These are phyloP conservation scores for Gallinago undulata DNA, from an alignment of 2,113 vertebrate species.

Conservation along the genomic window DNA sequence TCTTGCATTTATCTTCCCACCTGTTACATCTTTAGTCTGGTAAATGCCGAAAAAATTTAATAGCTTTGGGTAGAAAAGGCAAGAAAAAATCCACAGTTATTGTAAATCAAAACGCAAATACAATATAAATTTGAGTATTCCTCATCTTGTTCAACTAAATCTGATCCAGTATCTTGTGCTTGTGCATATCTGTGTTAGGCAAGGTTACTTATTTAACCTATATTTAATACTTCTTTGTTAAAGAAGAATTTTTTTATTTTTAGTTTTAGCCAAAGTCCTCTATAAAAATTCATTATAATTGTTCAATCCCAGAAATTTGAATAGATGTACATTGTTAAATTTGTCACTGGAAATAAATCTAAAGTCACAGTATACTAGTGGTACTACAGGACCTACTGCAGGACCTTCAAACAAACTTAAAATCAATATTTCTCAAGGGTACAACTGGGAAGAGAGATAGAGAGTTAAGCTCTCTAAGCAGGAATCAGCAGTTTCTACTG, in stretches of 20 bases:
- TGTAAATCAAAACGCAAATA: not conserved
- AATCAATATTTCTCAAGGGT: not conserved
- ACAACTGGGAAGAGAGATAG: not conserved
- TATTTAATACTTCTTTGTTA: not conserved
- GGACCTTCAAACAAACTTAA: not conserved
- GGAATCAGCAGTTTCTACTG: accelerated
- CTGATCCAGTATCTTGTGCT: not conserved
- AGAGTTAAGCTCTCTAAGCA: not conserved
- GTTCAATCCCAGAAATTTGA: not conserved
- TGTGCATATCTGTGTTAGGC: not conserved
- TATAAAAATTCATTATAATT: not conserved
- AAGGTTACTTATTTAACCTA: not conserved
- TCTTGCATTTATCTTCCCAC: not conserved
- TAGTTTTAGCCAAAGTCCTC: not conserved
- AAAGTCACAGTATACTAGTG: not conserved
- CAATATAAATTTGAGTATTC: not conserved
- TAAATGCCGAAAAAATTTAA: not conserved
- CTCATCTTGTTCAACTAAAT: not conserved
- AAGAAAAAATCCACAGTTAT: not conserved
- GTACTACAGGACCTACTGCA: not conserved
- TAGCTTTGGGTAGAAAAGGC: not conserved
- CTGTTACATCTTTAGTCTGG: not conserved
- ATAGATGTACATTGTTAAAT: not conserved
- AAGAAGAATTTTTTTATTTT: not conserved
- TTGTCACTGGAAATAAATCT: not conserved